phyloP scores from a whole-genome alignment of 2,888 invertebrate species.

The Myopa tessellatipennis region DNA sequence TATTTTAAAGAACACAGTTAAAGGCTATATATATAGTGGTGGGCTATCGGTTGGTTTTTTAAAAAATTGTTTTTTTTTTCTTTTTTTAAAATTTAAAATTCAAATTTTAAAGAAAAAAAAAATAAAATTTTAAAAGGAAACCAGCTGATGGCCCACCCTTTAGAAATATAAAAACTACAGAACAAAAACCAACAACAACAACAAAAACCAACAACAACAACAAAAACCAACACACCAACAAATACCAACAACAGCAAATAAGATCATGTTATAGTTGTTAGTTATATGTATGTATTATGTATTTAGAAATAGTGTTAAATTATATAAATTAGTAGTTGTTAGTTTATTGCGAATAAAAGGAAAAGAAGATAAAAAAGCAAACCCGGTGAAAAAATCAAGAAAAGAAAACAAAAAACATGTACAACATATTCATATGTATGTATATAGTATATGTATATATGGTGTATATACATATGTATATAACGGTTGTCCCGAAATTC shows the following conservation, averaged over 20 bases:
- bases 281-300: background rate
- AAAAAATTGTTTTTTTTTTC: too few species aligned
- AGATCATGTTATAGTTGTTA: slow-evolving; percentile 38
- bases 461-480: too few species aligned
- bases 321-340: slow-evolving; percentile 37
- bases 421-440: background rate
- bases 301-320: slow-evolving; percentile 36
- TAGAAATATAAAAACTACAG: background rate
- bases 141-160: background rate
- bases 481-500: too few species aligned
- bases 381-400: slow-evolving; percentile 6
- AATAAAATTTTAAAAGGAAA: background rate
- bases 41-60: too few species aligned
- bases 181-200: slow-evolving; percentile 14
- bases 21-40: too few species aligned
- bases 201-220: slow-evolving; percentile 15
- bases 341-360: slow-evolving; percentile 32
- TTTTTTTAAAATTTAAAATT: too few species aligned
- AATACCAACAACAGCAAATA: slow-evolving; percentile 22
- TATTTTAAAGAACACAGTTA: too few species aligned
- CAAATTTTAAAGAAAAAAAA: background rate
- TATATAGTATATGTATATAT: too few species aligned
- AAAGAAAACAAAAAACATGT: background rate
- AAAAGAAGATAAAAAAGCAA: slow-evolving; percentile 19
- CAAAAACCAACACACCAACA: slow-evolving; percentile 11